Percentiles rank a stretch among this genome's conserved stretches.
phyloP scores from a whole-genome alignment of 2,888 invertebrate species.

The Electrophaes corylata region DNA sequence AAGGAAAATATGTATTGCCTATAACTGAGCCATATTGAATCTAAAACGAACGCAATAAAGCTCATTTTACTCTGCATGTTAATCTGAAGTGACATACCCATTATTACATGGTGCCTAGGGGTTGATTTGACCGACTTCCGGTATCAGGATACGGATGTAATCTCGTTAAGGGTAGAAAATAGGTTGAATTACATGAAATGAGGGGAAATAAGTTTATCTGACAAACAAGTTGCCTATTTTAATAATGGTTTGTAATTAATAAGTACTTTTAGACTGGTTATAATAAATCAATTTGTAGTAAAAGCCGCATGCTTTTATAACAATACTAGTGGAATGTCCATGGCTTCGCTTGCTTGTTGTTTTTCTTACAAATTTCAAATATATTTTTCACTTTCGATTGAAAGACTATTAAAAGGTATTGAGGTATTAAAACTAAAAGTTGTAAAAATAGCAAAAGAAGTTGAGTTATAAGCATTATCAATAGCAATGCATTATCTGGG shows the following conservation, averaged over 20 bases:
- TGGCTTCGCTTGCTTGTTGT: background rate
- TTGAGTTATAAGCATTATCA: too few species aligned
- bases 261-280: background rate
- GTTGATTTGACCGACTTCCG: constrained; percentile 22
- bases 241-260: constrained; percentile 2
- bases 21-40: background rate
- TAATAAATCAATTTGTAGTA: background rate
- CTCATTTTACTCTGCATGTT: background rate
- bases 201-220: constrained; percentile 11
- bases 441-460: too few species aligned
- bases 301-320: background rate
- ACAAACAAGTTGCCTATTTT: constrained; percentile 7
- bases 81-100: constrained; percentile 4
- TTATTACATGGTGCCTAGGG: constrained; percentile 3
- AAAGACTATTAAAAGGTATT: too few species aligned
- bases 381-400: too few species aligned
- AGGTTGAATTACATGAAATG: constrained; percentile 17
- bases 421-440: too few species aligned
- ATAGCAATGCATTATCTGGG: too few species aligned
- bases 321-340: background rate
- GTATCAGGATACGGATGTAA: constrained; percentile 16
- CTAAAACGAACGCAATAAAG: background rate
- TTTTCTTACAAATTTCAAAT: too few species aligned
- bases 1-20: background rate
- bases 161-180: constrained; percentile 17